Percentiles rank a stretch among this genome's conserved stretches.
Evolutionary conservation across 2,797 vertebrate genomes (phyloP).

Genomic region (Ibycter americanus): DNA sequence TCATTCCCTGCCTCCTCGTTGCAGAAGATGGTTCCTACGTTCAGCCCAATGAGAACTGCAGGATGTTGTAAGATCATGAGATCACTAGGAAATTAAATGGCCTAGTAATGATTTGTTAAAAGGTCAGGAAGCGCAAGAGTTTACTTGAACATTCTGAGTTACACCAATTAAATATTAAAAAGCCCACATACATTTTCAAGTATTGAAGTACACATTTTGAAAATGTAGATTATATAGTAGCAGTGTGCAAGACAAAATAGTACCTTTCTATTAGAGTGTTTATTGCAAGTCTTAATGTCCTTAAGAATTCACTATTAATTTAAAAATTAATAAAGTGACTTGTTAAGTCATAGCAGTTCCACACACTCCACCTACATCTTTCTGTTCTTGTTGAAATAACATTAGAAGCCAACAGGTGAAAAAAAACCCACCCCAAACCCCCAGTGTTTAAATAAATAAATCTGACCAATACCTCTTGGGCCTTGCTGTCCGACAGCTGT

Average conservation of each 20-base stretch:
- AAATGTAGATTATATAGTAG: not conserved
- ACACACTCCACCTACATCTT: not conserved
- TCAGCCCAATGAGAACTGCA: not conserved
- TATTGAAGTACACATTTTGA: not conserved
- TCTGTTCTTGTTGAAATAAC: not conserved
- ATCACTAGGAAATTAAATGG: not conserved
- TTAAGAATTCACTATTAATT: conserved; percentile 3
- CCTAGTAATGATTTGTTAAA: not conserved
- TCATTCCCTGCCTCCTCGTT: not conserved
- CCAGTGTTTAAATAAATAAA: not conserved
- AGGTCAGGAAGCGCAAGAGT: not conserved
- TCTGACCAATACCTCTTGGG: conserved; percentile 51
- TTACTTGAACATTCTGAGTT: not conserved
- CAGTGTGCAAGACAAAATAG: not conserved
- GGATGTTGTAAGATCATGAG: not conserved
- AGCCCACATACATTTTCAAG: not conserved
- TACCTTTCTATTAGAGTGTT: not conserved
- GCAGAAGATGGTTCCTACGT: not conserved
- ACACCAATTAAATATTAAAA: not conserved
- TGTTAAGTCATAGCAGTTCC: not conserved
- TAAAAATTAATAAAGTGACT: not conserved
- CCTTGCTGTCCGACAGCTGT: not conserved
- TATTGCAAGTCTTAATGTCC: not conserved
- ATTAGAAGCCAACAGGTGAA: not conserved
- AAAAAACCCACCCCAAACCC: not conserved